Evolutionary conservation across 1,140 invertebrate genomes (phyloP), one percentile per base, ranked within the genome.

Genomic region (Eumeta japonica): DNA sequence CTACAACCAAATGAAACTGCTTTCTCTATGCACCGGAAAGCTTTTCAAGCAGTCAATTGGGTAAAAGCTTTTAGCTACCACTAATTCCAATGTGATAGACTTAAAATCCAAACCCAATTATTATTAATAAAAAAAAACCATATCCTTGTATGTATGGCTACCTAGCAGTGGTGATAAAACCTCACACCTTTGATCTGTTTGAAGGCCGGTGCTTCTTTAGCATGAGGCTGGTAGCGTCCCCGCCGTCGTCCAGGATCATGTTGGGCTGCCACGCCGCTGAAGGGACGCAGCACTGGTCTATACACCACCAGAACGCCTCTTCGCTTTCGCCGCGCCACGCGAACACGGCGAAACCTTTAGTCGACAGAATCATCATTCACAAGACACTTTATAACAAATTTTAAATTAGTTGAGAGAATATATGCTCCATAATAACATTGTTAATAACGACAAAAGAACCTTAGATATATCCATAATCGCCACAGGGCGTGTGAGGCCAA

Each of bases 221-320:
- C 90, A 97, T 94, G 19, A 96, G 80, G 73, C 97, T 92, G 0
- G 94, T 98, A 11, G 94, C 91, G 79, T 98, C 95, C 2, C 95
- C 95, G 0, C 95, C 96, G 71, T 98, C 96, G 70, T 98, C 95
- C 33, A 98, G 70, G 52, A 98, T 97, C 92, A 97, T 94, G 68
- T 98, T 98, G n/a, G 95, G 94, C 55, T 95, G 90, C 95, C 94
- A 98, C 58, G 86, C 85, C 48, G 94, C 90, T 0, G 93, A 90
- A 0, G 90, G 85, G 44, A 89, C 88, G 16, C 97, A 87, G 70
- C 68, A 73, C 56, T 89, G 90, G 70, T 98, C 94, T 43, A 98
- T 97, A 57, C 93, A 96, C 94, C 94, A 98, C 95, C 95, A 98
- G 76, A 97, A 97, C 62, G 97, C 94, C 61, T 97, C 94, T 64